Base-by-base conservation (phyloP, 64 coral and sea anemone genomes). In the Porites australiensis region DNA sequence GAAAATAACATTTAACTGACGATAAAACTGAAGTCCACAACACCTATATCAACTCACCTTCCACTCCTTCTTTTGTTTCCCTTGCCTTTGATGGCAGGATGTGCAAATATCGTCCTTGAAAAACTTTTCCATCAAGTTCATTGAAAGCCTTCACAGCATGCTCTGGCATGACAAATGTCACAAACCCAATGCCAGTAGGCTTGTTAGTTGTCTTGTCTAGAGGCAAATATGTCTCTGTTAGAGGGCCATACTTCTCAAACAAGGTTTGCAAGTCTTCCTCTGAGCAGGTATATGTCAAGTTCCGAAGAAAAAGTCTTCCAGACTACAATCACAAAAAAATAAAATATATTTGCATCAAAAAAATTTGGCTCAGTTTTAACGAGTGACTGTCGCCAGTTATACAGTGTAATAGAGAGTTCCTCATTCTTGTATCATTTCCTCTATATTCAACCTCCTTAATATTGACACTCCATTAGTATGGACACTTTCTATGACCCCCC, bases 151-250 rank as follows among this genome's bases (percentile, higher is more conserved):
- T 93, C 7, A 99, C 97, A 13, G 97, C 97, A 89, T 99, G 97
- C 51, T 99, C 97, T 50, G 97, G 97, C 91, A 99, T 99, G 10
- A 99, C 67, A 62, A 96, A 96, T 74, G 94, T 99, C 4, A 99
- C 88, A 88, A 96, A 99, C 44, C 94, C 97, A 88, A 98, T 93
- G 52, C 97, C 94, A 52, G 90, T 98, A 5, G 94, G 86, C 72
- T 96, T 95, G 79, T 96, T 87, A 46, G 80, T 94, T 47, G 82
- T 82, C 77, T 96, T 98, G 78, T 98, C 97, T 2, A 96, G 72
- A 13, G 97, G 97, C 45, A 96, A 88, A 61, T 96, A 92, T 20
- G 95, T 95, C 67, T 98, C 97, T 75, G 97, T 93, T 11, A 95
- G 75, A 7, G 91, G 97, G 55, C 97, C 97, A 94, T 85, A 93